Base-by-base conservation (phyloP, 2,888 invertebrate genomes). In the Drosophila subsilvestris region DNA sequence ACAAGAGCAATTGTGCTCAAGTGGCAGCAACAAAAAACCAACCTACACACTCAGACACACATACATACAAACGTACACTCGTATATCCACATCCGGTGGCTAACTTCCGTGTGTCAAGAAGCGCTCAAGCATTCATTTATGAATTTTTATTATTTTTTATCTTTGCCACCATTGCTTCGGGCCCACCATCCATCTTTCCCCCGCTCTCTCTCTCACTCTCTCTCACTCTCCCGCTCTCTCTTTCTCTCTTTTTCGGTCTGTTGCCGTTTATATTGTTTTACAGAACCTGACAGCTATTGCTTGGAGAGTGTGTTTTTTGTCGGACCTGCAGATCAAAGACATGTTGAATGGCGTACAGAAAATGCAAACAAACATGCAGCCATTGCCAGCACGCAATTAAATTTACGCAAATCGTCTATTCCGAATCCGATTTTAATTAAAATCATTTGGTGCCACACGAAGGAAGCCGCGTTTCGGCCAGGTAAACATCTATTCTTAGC, bases 351-450 rank as follows among this genome's bases (percentile, higher is more conserved):
- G 56, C 45, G 44, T 54, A 47, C 27, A 43, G 48, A 37, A 51
- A 58, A 68, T 75, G 89, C 87, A 87, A 84, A 68, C 87, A 87
- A 89, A 79, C 73, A 65, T 71, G 47, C 74, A 74, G 70, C 72
- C 71, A n/a, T n/a, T n/a, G n/a, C n/a, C n/a, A n/a, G 82, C 80
- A 85, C 77, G 75, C 88, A 85, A 89, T 85, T 85, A 82, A 88
- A 75, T 76, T 72, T 65, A 74, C 78, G 89, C 83, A 85, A 89
- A 86, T 86, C 86, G 88, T 82, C 80, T 75, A 79, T 76, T 70
- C 85, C 70, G 79, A 86, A 86, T 89, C 88, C 86, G 88, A 89
- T 89, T 89, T 85, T 85, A 85, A 85, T 85, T 85, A 85, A 85
- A 85, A 85, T 75, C 86, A 75, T 76, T 87, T 71, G 73, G 72